A percentile compares a stretch with the other conserved stretches of the same genome.
These are phyloP conservation scores for Phymanthus crucifer DNA, from an alignment of 92 coral and sea anemone genomes.

Conservation along the genomic window DNA sequence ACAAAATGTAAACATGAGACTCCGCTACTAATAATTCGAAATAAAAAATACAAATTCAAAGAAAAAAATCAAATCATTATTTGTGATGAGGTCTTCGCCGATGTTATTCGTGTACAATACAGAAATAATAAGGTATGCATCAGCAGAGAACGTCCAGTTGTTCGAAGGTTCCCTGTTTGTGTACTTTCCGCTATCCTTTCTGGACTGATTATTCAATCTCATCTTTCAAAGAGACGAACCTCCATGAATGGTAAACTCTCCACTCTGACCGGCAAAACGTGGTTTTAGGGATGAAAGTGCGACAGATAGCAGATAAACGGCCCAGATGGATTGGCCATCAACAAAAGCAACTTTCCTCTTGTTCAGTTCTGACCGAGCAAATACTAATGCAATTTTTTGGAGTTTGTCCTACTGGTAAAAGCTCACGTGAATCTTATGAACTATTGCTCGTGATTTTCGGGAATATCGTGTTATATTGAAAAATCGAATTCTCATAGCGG, in stretches of 20 bases:
- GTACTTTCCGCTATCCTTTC: slow-evolving; percentile 6
- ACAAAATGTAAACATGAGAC: not conserved
- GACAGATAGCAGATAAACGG: not conserved
- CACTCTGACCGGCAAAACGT: not conserved
- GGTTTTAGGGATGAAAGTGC: not conserved
- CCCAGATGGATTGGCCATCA: not conserved
- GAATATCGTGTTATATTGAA: not conserved
- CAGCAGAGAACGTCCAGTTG: not conserved
- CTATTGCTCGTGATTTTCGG: not conserved
- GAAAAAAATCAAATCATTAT: not conserved
- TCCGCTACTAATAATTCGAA: not conserved
- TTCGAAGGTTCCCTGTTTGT: not conserved
- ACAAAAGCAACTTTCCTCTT: not conserved
- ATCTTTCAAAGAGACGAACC: not conserved
- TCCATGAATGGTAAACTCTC: not conserved
- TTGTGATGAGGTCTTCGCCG: not conserved
- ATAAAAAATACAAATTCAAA: not conserved
- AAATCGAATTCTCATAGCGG: slow-evolving; percentile 8
- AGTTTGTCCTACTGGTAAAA: slow-evolving; percentile 17
- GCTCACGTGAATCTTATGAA: slow-evolving; percentile 17
- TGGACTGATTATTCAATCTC: not conserved
- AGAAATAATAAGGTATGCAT: not conserved
- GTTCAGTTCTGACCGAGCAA: slow-evolving; percentile 9
- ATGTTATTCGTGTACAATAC: not conserved
- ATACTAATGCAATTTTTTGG: slow-evolving; percentile 19